These are phyloP conservation scores for Carassius carassius DNA, from an alignment of 2,113 vertebrate genomes.

Conservation along the genomic window DNA sequence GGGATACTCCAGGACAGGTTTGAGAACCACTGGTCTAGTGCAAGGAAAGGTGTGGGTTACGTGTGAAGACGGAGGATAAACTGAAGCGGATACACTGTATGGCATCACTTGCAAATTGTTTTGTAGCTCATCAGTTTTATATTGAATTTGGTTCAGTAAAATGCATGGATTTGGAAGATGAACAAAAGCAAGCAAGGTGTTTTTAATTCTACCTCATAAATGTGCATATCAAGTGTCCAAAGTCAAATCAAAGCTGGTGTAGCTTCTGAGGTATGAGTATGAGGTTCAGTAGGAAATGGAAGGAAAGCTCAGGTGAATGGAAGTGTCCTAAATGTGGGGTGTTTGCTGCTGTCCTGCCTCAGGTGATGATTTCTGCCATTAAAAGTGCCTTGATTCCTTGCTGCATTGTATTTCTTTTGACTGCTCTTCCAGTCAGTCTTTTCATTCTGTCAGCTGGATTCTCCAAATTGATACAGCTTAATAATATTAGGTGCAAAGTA, in stretches of 20 bases:
- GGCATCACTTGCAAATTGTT: slow-evolving; percentile 22
- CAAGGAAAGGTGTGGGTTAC: background rate
- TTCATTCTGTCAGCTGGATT: background rate
- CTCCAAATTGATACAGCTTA: background rate
- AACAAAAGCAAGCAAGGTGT: slow-evolving; percentile 39
- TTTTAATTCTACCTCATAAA: slow-evolving; percentile 54
- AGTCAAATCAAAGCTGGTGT: slow-evolving; percentile 28
- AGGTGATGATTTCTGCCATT: slow-evolving; percentile 78
- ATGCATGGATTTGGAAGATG: slow-evolving; percentile 21
- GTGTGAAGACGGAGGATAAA: background rate
- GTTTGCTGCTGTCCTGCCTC: slow-evolving; percentile 66
- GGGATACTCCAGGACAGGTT: too few relatives aligned
- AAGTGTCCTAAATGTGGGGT: slow-evolving; percentile 38
- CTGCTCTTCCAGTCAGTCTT: background rate
- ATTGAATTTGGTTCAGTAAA: slow-evolving; percentile 19
- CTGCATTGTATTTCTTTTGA: background rate
- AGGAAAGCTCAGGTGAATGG: background rate
- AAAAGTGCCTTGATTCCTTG: slow-evolving; percentile 68
- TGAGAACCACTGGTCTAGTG: background rate
- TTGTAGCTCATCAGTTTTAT: slow-evolving; percentile 5
- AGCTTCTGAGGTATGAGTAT: background rate
- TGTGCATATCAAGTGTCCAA: slow-evolving; percentile 47
- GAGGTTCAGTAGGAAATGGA: background rate
- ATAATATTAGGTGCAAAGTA: background rate
- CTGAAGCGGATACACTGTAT: background rate